phyloP scores from a whole-genome alignment of 2,888 invertebrate genomes.

The Phortica magna region DNA sequence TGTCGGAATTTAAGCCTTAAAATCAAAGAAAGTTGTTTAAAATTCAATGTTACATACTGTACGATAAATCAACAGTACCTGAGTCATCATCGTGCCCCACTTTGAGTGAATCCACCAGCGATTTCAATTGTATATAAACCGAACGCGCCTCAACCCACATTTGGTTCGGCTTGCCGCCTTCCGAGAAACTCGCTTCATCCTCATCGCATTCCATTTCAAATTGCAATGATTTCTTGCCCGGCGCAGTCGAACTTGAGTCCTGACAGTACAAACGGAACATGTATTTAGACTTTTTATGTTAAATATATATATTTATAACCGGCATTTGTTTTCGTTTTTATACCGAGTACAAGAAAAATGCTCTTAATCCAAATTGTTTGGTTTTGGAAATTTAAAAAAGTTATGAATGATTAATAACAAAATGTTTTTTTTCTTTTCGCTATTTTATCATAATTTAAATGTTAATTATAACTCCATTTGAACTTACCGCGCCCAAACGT shows the following conservation, averaged over 20 bases:
- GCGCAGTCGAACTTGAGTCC: constrained; percentile 72
- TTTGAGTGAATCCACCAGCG: constrained; percentile 86
- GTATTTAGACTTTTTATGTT: too few relatives aligned
- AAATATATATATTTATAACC: too few relatives aligned
- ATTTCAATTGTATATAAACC: constrained; percentile 86
- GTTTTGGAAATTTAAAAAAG: neutral
- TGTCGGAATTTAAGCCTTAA: constrained; percentile 84
- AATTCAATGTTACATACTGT: neutral
- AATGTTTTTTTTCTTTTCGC: neutral
- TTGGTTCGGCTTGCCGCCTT: constrained; percentile 79
- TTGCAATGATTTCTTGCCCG: constrained; percentile 84
- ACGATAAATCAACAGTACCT: constrained; percentile 76
- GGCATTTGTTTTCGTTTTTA: neutral
- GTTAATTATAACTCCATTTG: constrained; percentile 20
- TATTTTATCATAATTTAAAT: neutral
- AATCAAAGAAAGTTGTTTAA: constrained; percentile 30
- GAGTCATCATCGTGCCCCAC: constrained; percentile 87
- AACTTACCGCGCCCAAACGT: constrained; percentile 82
- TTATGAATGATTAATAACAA: neutral
- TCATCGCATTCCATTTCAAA: constrained; percentile 94
- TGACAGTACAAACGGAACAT: constrained; percentile 35
- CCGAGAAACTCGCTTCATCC: constrained; percentile 79
- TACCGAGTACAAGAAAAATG: neutral
- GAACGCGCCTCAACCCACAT: constrained; percentile 83
- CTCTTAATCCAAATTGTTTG: neutral